phyloP scores from a whole-genome alignment of 1,140 invertebrate species.

The Chionoecetes opilio region DNA sequence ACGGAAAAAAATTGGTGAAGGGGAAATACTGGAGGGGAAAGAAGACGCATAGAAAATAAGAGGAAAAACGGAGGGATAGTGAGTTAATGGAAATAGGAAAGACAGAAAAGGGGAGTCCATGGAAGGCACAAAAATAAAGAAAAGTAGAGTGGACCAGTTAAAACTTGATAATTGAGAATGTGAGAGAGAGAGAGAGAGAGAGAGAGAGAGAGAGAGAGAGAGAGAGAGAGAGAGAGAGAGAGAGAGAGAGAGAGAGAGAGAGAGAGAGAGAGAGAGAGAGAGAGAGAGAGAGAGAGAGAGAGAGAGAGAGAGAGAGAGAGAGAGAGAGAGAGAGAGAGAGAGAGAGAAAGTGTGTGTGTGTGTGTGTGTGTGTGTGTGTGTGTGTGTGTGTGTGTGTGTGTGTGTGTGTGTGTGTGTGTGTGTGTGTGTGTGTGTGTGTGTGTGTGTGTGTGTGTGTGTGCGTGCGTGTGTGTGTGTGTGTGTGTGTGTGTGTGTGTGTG shows the following conservation, averaged over 20 bases:
- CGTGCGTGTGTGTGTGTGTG: too few relatives aligned
- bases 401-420: too few relatives aligned
- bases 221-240: too few relatives aligned
- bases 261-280: slow-evolving; percentile 27
- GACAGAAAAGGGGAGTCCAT: background rate
- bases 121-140: background rate
- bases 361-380: too few relatives aligned
- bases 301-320: slow-evolving; percentile 8
- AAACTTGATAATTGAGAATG: background rate
- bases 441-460: too few relatives aligned
- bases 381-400: too few relatives aligned
- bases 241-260: background rate
- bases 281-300: slow-evolving; percentile 9
- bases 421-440: too few relatives aligned
- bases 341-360: too few relatives aligned
- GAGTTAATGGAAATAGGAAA: background rate
- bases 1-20: too few relatives aligned
- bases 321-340: background rate
- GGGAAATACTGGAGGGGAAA: too few relatives aligned
- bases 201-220: too few relatives aligned
- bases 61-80: background rate
- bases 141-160: background rate
- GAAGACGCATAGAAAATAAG: background rate
- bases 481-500: too few relatives aligned
- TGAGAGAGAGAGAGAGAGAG: background rate